phyloP scores from a whole-genome alignment of 2,888 invertebrate species.

The Drosophila subsilvestris region DNA sequence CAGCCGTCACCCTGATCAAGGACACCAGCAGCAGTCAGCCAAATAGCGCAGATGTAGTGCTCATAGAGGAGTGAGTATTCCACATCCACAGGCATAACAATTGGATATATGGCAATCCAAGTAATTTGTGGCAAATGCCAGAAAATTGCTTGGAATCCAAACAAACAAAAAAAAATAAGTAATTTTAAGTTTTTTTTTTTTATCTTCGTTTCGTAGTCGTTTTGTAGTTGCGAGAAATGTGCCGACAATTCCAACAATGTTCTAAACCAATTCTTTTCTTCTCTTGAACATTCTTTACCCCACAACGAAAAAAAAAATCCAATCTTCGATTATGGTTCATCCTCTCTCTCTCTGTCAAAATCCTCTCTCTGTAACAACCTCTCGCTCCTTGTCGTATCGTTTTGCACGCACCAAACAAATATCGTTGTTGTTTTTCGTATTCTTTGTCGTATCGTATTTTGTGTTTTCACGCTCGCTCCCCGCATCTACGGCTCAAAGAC shows the following conservation, averaged over 20 bases:
- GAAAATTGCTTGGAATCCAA: no score
- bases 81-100: background rate
- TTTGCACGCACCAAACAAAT: constrained; percentile 61
- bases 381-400: constrained; percentile 62
- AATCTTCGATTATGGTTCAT: constrained; percentile 60
- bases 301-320: constrained; percentile 39
- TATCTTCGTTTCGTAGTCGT: constrained; percentile 1
- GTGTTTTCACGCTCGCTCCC: constrained; percentile 35
- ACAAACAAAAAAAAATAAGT: background rate
- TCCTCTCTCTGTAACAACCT: constrained; percentile 6
- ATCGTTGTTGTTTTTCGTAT: constrained; percentile 43
- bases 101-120: background rate
- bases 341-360: constrained; percentile 22
- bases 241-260: constrained; percentile 11
- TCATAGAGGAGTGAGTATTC: constrained; percentile 87
- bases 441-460: constrained; percentile 50
- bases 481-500: constrained; percentile 59
- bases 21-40: constrained; percentile 84
- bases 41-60: constrained; percentile 83
- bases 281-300: constrained; percentile 61
- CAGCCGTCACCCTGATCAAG: constrained; percentile 91
- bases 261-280: constrained; percentile 58
- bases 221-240: constrained; percentile 8
- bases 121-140: no score
- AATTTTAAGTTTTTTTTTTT: background rate